A percentile compares a stretch with the other conserved stretches of the same genome.
phyloP scores from a whole-genome alignment of 2,797 vertebrate genomes.

The Micromesistius poutassou region DNA sequence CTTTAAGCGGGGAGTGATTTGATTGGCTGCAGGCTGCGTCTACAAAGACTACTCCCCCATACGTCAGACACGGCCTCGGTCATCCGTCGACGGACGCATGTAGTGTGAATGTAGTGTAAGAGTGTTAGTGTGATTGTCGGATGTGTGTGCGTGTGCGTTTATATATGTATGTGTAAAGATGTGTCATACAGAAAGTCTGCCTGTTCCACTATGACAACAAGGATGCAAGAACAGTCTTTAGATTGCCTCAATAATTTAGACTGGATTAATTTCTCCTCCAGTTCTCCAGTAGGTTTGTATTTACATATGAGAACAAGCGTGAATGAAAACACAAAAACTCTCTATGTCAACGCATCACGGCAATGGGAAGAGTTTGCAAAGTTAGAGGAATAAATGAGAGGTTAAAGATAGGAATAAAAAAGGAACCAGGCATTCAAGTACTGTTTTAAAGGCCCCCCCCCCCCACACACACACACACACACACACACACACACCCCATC shows the following conservation, averaged over 20 bases:
- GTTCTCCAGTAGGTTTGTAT: neutral
- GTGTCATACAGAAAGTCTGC: conserved; percentile 34
- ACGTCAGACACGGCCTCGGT: no score
- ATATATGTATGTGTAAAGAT: neutral
- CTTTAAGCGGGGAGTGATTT: no score
- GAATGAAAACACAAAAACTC: neutral
- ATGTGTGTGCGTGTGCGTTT: neutral
- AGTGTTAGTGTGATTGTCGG: neutral
- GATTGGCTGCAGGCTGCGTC: no score
- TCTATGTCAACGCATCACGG: neutral
- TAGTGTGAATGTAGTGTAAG: no score
- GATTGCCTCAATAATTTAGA: conserved; percentile 40
- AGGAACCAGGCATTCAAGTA: neutral
- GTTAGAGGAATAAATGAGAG: neutral
- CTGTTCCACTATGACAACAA: conserved; percentile 12
- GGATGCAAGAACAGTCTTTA: conserved; percentile 27
- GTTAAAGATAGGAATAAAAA: conserved; percentile 4
- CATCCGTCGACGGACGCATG: no score
- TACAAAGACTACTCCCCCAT: no score
- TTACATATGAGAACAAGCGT: neutral
- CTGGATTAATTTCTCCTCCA: neutral
- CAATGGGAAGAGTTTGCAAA: conserved; percentile 29
- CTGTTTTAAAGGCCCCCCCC: conserved; percentile 24
- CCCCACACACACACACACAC: neutral
- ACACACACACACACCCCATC: neutral